phyloP scores from a whole-genome alignment of 2,797 vertebrate genomes.

The Centroberyx gerrardi region DNA sequence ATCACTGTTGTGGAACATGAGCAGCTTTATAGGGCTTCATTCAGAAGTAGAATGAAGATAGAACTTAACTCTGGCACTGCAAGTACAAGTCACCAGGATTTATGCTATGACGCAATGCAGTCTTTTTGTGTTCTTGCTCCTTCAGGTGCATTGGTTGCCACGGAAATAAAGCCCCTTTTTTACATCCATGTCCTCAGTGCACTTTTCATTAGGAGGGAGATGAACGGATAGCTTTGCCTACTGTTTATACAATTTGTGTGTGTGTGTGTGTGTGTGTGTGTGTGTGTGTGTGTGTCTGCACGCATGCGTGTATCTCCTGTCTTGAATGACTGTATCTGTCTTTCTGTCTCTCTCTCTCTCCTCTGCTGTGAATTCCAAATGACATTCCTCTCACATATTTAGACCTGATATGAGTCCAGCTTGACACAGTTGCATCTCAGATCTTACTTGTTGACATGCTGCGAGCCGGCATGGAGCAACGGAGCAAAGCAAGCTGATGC shows the following conservation, averaged over 20 bases:
- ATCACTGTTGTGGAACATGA: background rate
- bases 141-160: slow-evolving; percentile 65
- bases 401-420: slow-evolving; percentile 61
- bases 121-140: slow-evolving; percentile 63
- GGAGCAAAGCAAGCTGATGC: slow-evolving; percentile 68
- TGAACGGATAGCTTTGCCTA: slow-evolving; percentile 45
- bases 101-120: slow-evolving; percentile 71
- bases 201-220: slow-evolving; percentile 70
- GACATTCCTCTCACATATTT: slow-evolving; percentile 68
- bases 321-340: slow-evolving; percentile 23
- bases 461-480: slow-evolving; percentile 69
- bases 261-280: slow-evolving; percentile 26
- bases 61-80: slow-evolving; percentile 30
- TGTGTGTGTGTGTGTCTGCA: slow-evolving; percentile 14
- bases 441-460: slow-evolving; percentile 77
- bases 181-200: slow-evolving; percentile 64
- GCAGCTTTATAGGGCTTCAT: slow-evolving; percentile 18
- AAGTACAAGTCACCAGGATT: slow-evolving; percentile 58
- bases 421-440: slow-evolving; percentile 66
- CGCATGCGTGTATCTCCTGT: slow-evolving; percentile 18
- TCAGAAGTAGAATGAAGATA: slow-evolving; percentile 21
- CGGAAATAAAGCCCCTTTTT: slow-evolving; percentile 71
- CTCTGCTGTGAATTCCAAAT: slow-evolving; percentile 56
- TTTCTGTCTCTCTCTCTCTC: slow-evolving; percentile 14
- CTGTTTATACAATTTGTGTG: slow-evolving; percentile 59